Evolutionary conservation across 2,113 vertebrate species (phyloP), one percentile per base, ranked within the genome.

Genomic region (Catharus bicknelli): DNA sequence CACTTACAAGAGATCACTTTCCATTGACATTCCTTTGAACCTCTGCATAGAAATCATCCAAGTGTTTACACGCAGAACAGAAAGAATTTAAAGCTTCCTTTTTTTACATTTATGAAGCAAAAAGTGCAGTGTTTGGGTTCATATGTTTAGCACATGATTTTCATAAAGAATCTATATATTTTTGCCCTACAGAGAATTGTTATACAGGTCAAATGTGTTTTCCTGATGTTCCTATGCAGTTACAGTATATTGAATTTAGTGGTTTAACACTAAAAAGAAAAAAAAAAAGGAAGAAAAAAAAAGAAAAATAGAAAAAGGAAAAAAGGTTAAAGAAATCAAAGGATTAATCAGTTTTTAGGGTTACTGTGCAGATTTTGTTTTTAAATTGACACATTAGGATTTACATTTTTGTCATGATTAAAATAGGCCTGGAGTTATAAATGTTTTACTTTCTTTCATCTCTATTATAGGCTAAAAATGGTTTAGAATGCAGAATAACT

Each of bases 111-210:
- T 90, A 96, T 94, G 97, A 93, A 96, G 93, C 95, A 96, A 61
- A 54, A 97, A 96, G 93, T 97, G 90, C 97, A 97, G 97, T 97
- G 94, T 97, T 98, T 58, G 79, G 94, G 97, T 97, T 98, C 94
- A 51, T 97, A 95, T 95, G 94, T 97, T 97, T 97, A 97, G 97
- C 97, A 98, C 97, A 98, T 97, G 96, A 96, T 97, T 97, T 98
- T 98, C 98, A 97, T 97, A 98, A 97, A 98, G 97, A 98, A 98
- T 92, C 97, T 97, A 96, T 98, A 97, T 98, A 98, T 98, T 98
- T 98, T 98, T 98, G 97, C 97, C 98, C 97, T 97, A 97, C 97
- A 98, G 96, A 98, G 96, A 97, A 96, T 97, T 98, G 97, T 97
- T 98, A 97, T 97, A 97, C 97, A 98, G 97, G 96, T 98, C 97